These are phyloP conservation scores for Pseudochirops corinnae DNA, from an alignment of 2,797 vertebrate species.

Conservation along the genomic window DNA sequence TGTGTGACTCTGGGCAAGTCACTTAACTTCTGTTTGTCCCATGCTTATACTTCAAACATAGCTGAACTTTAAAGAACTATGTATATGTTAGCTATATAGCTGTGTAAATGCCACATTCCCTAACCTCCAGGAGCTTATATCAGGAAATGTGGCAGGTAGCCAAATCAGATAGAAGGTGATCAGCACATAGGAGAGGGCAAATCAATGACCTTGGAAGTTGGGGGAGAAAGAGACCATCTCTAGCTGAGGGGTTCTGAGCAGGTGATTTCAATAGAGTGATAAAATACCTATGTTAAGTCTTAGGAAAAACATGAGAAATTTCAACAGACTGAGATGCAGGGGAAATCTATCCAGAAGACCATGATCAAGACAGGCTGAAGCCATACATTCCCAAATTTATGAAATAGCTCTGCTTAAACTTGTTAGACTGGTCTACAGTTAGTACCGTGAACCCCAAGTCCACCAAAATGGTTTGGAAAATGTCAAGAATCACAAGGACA, in stretches of 20 bases:
- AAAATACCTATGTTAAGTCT: not conserved
- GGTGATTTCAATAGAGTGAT: not conserved
- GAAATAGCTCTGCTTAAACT: not conserved
- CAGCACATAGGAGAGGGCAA: not conserved
- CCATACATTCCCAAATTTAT: not conserved
- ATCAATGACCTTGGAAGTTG: not conserved
- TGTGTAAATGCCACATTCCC: not conserved
- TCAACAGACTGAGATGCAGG: not conserved
- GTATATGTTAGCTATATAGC: not conserved
- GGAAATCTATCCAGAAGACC: not conserved
- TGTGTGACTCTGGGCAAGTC: not conserved
- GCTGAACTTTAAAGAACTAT: not conserved
- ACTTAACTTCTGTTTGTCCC: slow-evolving; percentile 3
- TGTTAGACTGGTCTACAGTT: not conserved
- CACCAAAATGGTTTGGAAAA: not conserved
- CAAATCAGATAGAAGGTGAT: not conserved
- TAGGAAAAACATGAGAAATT: not conserved
- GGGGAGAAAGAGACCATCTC: not conserved
- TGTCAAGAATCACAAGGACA: not conserved
- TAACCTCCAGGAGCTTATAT: not conserved
- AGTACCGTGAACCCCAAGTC: not conserved
- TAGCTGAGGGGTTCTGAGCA: not conserved
- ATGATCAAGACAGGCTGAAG: not conserved
- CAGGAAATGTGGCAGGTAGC: not conserved
- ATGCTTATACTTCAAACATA: not conserved